Evolutionary conservation across 2,888 invertebrate species (phyloP).

Genomic region (Eucriotettix oculatus): DNA sequence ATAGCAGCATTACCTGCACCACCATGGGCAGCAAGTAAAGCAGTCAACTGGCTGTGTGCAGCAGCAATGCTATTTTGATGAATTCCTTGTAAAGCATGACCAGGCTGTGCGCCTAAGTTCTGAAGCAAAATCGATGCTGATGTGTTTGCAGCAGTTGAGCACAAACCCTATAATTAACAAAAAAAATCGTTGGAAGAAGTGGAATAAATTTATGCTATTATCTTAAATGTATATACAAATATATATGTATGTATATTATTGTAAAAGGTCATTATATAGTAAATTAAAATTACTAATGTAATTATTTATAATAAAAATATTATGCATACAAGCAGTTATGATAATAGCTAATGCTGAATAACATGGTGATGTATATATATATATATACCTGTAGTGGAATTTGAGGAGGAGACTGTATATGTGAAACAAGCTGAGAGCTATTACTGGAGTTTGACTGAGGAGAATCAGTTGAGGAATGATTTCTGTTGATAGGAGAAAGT

Average conservation of each 20-base stretch:
- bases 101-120: constrained; percentile 1
- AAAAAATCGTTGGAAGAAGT: not conserved
- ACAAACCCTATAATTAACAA: not conserved
- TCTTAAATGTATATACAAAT: too few species aligned
- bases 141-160: not conserved
- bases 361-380: too few species aligned
- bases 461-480: constrained; percentile 6
- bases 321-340: too few species aligned
- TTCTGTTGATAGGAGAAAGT: constrained; percentile 2
- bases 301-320: too few species aligned
- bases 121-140: constrained; percentile 4
- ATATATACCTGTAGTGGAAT: constrained; percentile 14
- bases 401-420: constrained; percentile 15
- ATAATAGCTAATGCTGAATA: not conserved
- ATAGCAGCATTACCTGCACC: constrained; percentile 2
- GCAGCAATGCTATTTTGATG: constrained; percentile 5
- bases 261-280: too few species aligned
- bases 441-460: not conserved
- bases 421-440: constrained; percentile 23
- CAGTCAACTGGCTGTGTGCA: constrained; percentile 9
- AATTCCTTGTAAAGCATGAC: not conserved
- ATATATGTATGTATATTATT: too few species aligned
- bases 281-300: too few species aligned
- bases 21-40: constrained; percentile 7
- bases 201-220: too few species aligned